A percentile compares a stretch with the other conserved stretches of the same genome.
Evolutionary conservation across 2,113 vertebrate genomes (phyloP).

Genomic region (Asarcornis scutulata): DNA sequence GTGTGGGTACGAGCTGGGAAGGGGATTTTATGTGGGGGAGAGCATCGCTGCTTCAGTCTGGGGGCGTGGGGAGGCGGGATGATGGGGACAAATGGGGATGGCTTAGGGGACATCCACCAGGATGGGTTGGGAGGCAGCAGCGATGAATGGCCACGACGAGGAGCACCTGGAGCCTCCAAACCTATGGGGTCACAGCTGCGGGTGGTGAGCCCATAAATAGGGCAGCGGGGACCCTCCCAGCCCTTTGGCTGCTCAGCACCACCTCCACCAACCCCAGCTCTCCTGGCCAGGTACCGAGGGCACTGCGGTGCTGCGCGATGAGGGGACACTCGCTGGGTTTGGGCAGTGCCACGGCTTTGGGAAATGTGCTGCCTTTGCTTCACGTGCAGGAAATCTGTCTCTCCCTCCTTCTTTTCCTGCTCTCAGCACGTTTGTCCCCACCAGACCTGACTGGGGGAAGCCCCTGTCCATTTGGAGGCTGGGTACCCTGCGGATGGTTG

Average conservation of each 20-base stretch:
- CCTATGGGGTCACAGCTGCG: rapidly evolving
- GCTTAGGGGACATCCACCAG: rapidly evolving
- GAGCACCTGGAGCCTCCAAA: not conserved
- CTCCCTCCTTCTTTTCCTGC: not conserved
- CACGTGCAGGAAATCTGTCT: not conserved
- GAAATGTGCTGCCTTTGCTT: not conserved
- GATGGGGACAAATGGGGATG: not conserved
- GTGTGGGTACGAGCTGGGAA: not conserved
- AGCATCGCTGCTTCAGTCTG: rapidly evolving
- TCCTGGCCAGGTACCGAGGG: not conserved
- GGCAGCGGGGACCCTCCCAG: rapidly evolving
- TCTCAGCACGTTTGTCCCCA: not conserved
- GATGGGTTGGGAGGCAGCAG: not conserved
- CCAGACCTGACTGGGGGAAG: not conserved
- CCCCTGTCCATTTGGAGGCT: rapidly evolving
- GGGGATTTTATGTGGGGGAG: not conserved
- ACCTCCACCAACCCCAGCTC: rapidly evolving
- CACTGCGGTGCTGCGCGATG: rapidly evolving
- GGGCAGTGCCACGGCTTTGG: not conserved
- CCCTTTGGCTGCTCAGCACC: rapidly evolving
- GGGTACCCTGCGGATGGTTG: not conserved
- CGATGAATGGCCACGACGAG: rapidly evolving
- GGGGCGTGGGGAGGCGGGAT: not conserved
- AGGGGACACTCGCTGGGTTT: rapidly evolving
- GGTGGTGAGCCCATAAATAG: not conserved